Evolutionary conservation across 2,888 invertebrate genomes (phyloP).

Genomic region (Ennomos erosarius): DNA sequence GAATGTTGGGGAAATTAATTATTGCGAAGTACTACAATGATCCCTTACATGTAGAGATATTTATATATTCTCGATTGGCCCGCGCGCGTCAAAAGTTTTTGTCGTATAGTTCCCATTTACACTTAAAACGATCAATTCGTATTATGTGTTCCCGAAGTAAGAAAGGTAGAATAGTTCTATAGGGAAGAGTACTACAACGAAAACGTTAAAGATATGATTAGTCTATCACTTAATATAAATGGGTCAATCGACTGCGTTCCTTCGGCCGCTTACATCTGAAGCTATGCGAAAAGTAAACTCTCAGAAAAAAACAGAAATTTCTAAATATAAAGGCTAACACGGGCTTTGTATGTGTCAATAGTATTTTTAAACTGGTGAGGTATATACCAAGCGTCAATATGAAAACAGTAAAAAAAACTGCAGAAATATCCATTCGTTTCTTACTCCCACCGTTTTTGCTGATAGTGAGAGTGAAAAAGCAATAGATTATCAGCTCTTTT

Average conservation of each 20-base stretch:
- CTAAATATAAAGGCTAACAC: no score
- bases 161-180: conserved; percentile 59
- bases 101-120: conserved; percentile 61
- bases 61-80: conserved; percentile 76
- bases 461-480: no score
- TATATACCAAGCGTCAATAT: no score
- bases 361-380: no score
- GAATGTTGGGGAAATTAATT: conserved; percentile 48
- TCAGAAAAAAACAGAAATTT: not conserved
- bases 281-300: not conserved
- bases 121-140: conserved; percentile 63
- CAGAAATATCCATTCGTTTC: no score
- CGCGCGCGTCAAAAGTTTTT: conserved; percentile 65
- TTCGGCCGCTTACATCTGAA: conserved; percentile 8
- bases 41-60: conserved; percentile 77
- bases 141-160: conserved; percentile 60
- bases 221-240: conserved; percentile 68
- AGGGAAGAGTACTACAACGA: conserved; percentile 65
- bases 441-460: no score
- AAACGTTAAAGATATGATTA: conserved; percentile 81
- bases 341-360: no score
- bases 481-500: no score
- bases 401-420: no score
- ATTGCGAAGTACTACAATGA: conserved; percentile 75
- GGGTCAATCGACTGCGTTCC: conserved; percentile 40